Evolutionary conservation across 2,113 vertebrate genomes (phyloP), one percentile per base, ranked within the genome.

Genomic region (Lagopus muta): DNA sequence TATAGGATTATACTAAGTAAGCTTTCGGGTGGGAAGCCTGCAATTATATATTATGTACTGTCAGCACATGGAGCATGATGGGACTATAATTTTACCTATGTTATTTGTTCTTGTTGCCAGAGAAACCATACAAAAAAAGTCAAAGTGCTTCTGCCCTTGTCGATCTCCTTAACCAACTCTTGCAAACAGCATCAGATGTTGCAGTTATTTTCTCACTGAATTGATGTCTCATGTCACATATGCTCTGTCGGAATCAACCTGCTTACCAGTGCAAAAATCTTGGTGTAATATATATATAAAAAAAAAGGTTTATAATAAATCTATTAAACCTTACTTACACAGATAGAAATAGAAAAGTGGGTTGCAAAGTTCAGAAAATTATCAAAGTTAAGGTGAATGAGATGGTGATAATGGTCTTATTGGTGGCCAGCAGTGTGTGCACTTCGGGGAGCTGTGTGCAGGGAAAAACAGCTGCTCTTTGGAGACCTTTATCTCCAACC

Each of bases 101-200:
- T 91, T 88, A 89, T 95, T 93, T 96, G 60, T 62, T 54, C 43
- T 47, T 86, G 93, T 97, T 97, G 81, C 95, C 85, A 89, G 55
- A 97, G 97, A 94, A 97, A 97, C 94, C 52, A 58, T 90, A 82
- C 89, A 90, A 90, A 67, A 80, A 79, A 96, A 94, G 78, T 75
- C 85, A 89, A 89, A 79, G 82, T 89, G 74, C 71, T 93, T 42
- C 24, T 90, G 85, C 84, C 90, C 74, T 90, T 88, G 93, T 17
- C 87, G 92, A 94, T 96, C 83, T 92, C 80, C 72, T 91, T 92
- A 95, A 77, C 66, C 92, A 92, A 80, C 82, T 74, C 87, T 85
- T 81, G 65, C 78, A 93, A 94, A 79, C 27, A 76, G 50, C 69
- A 79, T 79, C 24, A 19, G 65, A 75, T 91, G 58, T 92, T 93